Conservation (phyloP, 2,797 vertebrate species). For the Oceanodroma leucorhoa region DNA sequence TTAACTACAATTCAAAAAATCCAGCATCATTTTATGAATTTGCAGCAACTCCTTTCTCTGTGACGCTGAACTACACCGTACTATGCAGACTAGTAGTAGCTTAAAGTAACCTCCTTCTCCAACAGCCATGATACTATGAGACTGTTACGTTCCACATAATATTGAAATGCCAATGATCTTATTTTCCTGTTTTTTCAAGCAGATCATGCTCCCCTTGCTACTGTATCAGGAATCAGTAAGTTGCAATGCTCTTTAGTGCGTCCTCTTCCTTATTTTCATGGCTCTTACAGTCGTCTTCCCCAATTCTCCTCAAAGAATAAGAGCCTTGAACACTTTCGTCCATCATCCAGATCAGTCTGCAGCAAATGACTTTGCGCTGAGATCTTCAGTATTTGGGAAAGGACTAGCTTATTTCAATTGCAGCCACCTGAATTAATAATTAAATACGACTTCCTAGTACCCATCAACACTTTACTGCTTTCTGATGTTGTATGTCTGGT, state of each 20-base stretch:
- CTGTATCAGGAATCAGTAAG: not conserved
- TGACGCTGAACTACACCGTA: not conserved
- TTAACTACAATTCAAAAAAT: not conserved
- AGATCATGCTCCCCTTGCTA: not conserved
- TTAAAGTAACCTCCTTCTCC: not conserved
- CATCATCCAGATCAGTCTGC: not conserved
- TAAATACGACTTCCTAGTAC: not conserved
- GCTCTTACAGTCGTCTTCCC: not conserved
- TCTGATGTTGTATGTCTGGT: not conserved
- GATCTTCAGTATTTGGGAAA: not conserved
- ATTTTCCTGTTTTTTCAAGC: not conserved
- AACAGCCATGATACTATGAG: not conserved
- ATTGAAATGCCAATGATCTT: not conserved
- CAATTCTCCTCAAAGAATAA: not conserved
- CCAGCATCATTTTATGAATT: not conserved
- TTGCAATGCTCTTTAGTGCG: not conserved
- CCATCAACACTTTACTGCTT: not conserved
- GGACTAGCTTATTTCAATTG: not conserved
- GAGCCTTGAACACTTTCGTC: not conserved
- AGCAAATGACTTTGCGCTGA: not conserved
- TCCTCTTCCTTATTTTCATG: not conserved
- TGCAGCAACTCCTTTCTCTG: not conserved
- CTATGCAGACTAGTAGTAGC: not conserved
- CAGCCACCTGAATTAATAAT: not conserved
- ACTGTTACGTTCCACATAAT: not conserved